Percentiles rank a stretch among this genome's conserved stretches.
phyloP scores from a whole-genome alignment of 1,140 invertebrate species.

The Drosophila equinoxialis region DNA sequence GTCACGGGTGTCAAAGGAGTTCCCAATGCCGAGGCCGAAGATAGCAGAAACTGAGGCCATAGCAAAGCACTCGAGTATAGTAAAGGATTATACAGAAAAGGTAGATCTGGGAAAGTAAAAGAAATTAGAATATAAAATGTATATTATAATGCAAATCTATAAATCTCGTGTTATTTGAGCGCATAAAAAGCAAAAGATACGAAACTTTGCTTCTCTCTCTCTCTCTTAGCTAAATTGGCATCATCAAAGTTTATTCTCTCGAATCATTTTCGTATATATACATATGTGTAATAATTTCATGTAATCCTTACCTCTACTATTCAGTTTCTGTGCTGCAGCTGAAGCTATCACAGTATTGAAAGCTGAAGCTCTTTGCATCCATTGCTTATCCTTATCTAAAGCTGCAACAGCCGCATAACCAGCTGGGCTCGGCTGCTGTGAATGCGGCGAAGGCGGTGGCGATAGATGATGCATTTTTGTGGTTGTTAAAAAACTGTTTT shows the following conservation, averaged over 20 bases:
- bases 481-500: conserved; percentile 24
- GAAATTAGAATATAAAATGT: too few species aligned
- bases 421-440: conserved; percentile 72
- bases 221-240: too few species aligned
- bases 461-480: conserved; percentile 78
- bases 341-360: conserved; percentile 79
- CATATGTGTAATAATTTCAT: neutral
- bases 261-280: too few species aligned
- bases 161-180: too few species aligned
- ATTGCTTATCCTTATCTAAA: conserved; percentile 78
- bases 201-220: too few species aligned
- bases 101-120: conserved; percentile 54
- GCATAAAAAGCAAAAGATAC: too few species aligned
- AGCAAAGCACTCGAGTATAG: conserved; percentile 80
- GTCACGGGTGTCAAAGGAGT: conserved; percentile 75
- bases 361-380: conserved; percentile 80
- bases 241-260: neutral
- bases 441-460: conserved; percentile 81
- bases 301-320: conserved; percentile 68
- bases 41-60: conserved; percentile 79
- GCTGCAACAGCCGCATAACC: conserved; percentile 54
- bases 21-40: conserved; percentile 67
- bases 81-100: conserved; percentile 78
- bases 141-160: too few species aligned
- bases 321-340: conserved; percentile 77